Conservation (phyloP, 2,113 vertebrate species). For the Chamaea fasciata region DNA sequence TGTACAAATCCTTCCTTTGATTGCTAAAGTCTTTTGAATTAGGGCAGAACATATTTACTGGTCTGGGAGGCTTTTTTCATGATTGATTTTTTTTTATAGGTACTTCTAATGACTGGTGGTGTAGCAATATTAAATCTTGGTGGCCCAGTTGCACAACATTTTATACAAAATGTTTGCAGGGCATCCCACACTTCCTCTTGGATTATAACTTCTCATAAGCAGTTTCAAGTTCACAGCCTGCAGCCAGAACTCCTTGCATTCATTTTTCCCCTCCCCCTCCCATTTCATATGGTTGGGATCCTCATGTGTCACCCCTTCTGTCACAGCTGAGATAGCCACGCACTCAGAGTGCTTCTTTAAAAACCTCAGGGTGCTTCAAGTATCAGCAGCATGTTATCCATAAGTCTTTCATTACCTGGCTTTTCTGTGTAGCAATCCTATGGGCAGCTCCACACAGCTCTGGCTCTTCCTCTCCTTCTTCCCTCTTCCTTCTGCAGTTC, state of each 20-base stretch:
- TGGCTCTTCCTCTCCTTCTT: too few relatives aligned
- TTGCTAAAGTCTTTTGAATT: not conserved
- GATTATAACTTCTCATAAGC: not conserved
- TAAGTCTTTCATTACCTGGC: too few relatives aligned
- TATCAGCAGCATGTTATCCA: too few relatives aligned
- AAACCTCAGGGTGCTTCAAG: too few relatives aligned
- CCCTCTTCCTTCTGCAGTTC: too few relatives aligned
- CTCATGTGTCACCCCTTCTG: not conserved
- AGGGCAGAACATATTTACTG: not conserved
- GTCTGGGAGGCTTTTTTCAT: not conserved
- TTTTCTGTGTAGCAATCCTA: too few relatives aligned
- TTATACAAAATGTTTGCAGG: not conserved
- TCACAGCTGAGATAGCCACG: too few relatives aligned
- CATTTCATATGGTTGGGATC: accelerated
- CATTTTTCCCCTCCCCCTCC: not conserved
- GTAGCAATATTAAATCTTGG: not conserved
- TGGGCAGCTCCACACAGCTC: too few relatives aligned
- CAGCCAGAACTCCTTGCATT: not conserved
- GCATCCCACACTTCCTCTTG: not conserved
- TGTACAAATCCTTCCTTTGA: not conserved
- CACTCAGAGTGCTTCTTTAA: too few relatives aligned
- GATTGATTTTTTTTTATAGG: not conserved
- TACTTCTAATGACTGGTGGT: not conserved
- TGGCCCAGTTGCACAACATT: not conserved
- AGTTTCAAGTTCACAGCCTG: not conserved